Evolutionary conservation across 2,113 vertebrate genomes (phyloP).

Genomic region (Notarius lentiginosus): DNA sequence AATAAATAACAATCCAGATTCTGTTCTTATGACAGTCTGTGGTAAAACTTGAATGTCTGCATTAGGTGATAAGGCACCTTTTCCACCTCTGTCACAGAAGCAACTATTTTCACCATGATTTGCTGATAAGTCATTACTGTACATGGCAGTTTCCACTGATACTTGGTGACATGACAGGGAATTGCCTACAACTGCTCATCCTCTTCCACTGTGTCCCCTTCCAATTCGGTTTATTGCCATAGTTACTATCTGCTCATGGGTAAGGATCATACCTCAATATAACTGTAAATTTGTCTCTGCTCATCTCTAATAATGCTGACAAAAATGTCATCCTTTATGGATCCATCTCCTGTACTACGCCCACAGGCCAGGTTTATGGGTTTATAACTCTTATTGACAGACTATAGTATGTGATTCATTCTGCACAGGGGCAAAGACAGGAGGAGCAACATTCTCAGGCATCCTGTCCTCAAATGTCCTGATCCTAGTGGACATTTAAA

Average conservation of each 20-base stretch:
- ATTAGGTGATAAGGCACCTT: neutral
- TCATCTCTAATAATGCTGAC: constrained; percentile 48
- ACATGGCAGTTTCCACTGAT: constrained; percentile 27
- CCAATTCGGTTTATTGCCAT: constrained; percentile 35
- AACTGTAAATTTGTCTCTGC: constrained; percentile 37
- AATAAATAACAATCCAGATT: neutral
- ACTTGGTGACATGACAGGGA: constrained; percentile 17
- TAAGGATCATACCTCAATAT: constrained; percentile 22
- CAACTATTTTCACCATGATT: constrained; percentile 5
- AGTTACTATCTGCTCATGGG: constrained; percentile 26
- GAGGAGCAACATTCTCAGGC: constrained; percentile 12
- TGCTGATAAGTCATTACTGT: constrained; percentile 16
- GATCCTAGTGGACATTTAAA: constrained; percentile 7
- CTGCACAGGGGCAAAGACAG: neutral
- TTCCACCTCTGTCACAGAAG: neutral
- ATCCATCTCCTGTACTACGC: constrained; percentile 38
- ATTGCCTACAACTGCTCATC: constrained; percentile 13
- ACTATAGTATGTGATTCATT: constrained; percentile 41
- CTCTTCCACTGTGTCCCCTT: neutral
- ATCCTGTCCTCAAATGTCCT: neutral
- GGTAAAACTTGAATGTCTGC: neutral
- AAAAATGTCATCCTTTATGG: constrained; percentile 48
- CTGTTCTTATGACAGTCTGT: neutral
- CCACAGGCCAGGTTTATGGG: constrained; percentile 39
- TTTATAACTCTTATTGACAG: constrained; percentile 42